Evolutionary conservation across 1,140 invertebrate genomes (phyloP), one percentile per base, ranked within the genome.

Genomic region (Cyrtorhinus lividipennis): DNA sequence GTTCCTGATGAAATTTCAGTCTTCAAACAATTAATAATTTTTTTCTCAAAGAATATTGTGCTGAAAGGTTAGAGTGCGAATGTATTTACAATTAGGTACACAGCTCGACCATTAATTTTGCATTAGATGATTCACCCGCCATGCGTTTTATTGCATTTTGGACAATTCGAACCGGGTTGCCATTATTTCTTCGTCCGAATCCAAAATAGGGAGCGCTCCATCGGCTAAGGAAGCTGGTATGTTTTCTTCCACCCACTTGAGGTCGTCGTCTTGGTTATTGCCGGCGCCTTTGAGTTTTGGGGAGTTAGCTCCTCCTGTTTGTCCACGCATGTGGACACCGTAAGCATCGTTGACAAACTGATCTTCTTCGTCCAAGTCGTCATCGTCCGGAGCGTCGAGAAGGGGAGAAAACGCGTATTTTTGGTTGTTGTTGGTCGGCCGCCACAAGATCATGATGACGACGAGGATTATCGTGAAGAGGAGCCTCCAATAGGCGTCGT

Each of bases 391-490:
- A 71, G 88, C 83, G 77, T 95, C 92, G 5, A 94, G 75, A 22
- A 96, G 76, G 46, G 92, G 90, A 8, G 90, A 92, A 76, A 95
- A 95, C 1, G 92, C 92, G 77, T 94, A 95, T 70, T 90, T 80
- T 75, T 95, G 92, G 76, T 95, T 95, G 72, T 95, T 96, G 71
- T 90, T 90, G 1, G 90, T 91, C 2, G 93, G 93, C 66, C 92
- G 75, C 92, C 92, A 96, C 27, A 96, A 78, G 65, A 96, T 81
- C 88, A 95, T 95, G 65, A 96, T 95, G 13, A 92, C 88, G 38
- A 91, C 73, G 22, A 96, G 77, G 62, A 96, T 82, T 53, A 87
- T 78, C 20, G 87, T 91, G 73, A 96, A 96, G 20, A 95, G 75
- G 22, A 95, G 80, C 73, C 93, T 91, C 93, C 93, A 96, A 73